These are phyloP conservation scores for Drepanosiphum platanoidis DNA, from an alignment of 2,888 invertebrate species.

Conservation along the genomic window DNA sequence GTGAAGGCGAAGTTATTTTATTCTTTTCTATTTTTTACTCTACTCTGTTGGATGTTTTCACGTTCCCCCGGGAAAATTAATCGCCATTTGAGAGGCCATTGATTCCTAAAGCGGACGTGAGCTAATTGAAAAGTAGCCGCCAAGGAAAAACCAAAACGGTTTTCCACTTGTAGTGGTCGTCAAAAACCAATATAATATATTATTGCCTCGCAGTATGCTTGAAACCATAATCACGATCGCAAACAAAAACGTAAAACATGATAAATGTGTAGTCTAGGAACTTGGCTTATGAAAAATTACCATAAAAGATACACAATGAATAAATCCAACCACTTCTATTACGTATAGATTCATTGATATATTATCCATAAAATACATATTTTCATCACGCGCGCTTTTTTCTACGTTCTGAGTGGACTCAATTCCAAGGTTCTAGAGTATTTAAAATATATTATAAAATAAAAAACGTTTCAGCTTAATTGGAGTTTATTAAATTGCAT, in stretches of 20 bases:
- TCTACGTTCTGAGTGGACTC: too few relatives aligned
- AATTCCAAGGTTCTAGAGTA: too few relatives aligned
- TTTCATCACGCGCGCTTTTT: too few relatives aligned
- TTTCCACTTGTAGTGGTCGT: background rate
- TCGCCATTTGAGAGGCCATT: slow-evolving; percentile 58
- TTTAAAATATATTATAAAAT: too few relatives aligned
- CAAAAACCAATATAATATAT: background rate
- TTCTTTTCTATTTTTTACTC: slow-evolving; percentile 39
- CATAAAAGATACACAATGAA: background rate
- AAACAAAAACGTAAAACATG: background rate
- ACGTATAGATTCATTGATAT: too few relatives aligned
- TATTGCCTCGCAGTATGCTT: background rate
- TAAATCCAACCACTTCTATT: background rate
- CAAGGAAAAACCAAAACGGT: slow-evolving; percentile 29
- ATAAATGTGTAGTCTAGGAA: background rate
- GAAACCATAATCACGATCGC: background rate
- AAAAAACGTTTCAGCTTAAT: too few relatives aligned
- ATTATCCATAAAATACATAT: too few relatives aligned
- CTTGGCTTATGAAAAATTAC: background rate
- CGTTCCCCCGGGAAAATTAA: slow-evolving; percentile 60
- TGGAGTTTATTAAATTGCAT: too few relatives aligned
- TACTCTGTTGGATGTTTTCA: slow-evolving; percentile 29
- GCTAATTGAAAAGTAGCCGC: slow-evolving; percentile 50
- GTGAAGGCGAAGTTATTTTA: slow-evolving; percentile 54
- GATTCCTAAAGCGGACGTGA: slow-evolving; percentile 49